Evolutionary conservation across 2,113 vertebrate species (phyloP).

Genomic region (Panthera uncia): DNA sequence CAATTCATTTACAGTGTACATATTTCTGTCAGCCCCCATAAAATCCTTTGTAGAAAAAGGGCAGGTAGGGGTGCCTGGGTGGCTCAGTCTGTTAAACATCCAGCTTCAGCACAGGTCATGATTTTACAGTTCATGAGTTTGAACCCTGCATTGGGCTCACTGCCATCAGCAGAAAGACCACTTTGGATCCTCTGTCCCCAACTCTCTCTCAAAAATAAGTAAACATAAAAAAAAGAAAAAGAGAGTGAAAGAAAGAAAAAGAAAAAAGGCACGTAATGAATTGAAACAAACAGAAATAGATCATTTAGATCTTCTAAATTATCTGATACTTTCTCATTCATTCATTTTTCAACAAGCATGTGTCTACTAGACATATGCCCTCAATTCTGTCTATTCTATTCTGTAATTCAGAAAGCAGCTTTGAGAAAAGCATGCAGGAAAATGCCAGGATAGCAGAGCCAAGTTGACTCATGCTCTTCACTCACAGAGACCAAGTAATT

Average conservation of each 20-base stretch:
- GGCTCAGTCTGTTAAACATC: no score
- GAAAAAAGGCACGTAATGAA: constrained; percentile 13
- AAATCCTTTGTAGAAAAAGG: neutral
- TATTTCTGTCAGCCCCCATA: neutral
- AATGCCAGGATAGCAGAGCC: constrained; percentile 55
- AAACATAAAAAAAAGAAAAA: no score
- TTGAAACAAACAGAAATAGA: constrained; percentile 17
- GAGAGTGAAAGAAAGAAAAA: no score
- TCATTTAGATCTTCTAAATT: constrained; percentile 14
- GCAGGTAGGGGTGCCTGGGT: neutral
- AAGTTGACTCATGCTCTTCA: constrained; percentile 52
- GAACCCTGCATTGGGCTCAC: no score
- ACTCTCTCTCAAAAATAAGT: no score
- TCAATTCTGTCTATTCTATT: constrained; percentile 30
- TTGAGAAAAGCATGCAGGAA: constrained; percentile 53
- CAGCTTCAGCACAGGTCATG: no score
- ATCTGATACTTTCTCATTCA: constrained; percentile 1
- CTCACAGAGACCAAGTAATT: constrained; percentile 44
- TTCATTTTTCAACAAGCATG: constrained; percentile 31
- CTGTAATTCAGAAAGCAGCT: constrained; percentile 53
- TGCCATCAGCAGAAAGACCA: no score
- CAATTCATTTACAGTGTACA: neutral
- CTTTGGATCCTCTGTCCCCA: no score
- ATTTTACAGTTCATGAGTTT: no score
- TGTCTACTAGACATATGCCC: constrained; percentile 27